Evolutionary conservation across 2,888 invertebrate genomes (phyloP).

Genomic region (Camponotus fellah): DNA sequence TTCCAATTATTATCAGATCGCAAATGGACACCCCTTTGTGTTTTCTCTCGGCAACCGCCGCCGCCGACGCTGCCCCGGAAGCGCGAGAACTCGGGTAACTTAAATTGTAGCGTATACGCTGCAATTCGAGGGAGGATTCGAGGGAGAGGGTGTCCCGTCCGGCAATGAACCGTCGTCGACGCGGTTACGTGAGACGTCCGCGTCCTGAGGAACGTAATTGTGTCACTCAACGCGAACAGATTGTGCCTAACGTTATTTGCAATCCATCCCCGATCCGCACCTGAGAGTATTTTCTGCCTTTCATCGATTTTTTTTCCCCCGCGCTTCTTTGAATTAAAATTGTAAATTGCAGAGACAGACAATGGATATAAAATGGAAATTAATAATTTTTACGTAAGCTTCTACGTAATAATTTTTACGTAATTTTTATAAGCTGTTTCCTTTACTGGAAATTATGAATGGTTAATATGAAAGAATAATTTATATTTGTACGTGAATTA

Average conservation of each 20-base stretch:
- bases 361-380: not conserved
- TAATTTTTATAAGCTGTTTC: not conserved
- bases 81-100: constrained; percentile 64
- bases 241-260: constrained; percentile 39
- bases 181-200: constrained; percentile 45
- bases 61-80: constrained; percentile 30
- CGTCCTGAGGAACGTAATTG: constrained; percentile 30
- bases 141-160: constrained; percentile 36
- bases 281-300: not conserved
- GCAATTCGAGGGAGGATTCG: no score
- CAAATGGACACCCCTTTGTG: constrained; percentile 77
- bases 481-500: not conserved
- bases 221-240: constrained; percentile 31
- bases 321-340: not conserved
- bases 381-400: not conserved
- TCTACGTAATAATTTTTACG: not conserved
- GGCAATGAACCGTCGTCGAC: constrained; percentile 25
- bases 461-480: not conserved
- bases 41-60: constrained; percentile 55
- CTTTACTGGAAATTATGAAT: not conserved
- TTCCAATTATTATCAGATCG: constrained; percentile 77
- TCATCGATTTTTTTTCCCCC: not conserved
- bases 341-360: not conserved
- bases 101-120: constrained; percentile 44
- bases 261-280: constrained; percentile 19